These are phyloP conservation scores for Papilio helenus DNA, from an alignment of 1,140 invertebrate genomes.

Conservation along the genomic window DNA sequence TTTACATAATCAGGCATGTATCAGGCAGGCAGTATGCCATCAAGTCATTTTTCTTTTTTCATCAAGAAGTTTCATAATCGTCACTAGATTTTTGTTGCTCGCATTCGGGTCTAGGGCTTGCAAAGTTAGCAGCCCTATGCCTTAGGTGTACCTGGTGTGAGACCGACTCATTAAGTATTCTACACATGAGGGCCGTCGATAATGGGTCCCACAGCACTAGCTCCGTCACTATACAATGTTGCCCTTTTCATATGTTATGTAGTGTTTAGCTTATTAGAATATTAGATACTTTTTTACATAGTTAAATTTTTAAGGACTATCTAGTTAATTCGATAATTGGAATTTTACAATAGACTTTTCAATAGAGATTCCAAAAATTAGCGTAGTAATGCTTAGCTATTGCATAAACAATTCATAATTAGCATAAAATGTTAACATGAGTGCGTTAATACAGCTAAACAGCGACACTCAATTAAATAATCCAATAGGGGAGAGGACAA, in stretches of 20 bases:
- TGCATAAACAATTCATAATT: background rate
- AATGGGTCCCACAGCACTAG: constrained; percentile 41
- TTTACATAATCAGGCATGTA: background rate
- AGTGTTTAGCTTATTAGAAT: background rate
- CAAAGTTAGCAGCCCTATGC: background rate
- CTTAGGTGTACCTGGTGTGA: background rate
- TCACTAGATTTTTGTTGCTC: background rate
- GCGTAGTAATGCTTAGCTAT: background rate
- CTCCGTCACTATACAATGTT: background rate
- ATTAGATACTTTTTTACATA: background rate
- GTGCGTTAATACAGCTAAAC: constrained; percentile 50
- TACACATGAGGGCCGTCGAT: constrained; percentile 52
- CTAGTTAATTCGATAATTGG: no score
- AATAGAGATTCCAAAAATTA: background rate
- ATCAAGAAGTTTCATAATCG: no score
- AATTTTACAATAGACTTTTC: no score
- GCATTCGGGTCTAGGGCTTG: background rate
- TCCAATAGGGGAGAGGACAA: constrained; percentile 41
- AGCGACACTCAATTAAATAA: constrained; percentile 57
- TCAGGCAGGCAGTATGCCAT: background rate
- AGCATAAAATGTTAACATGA: constrained; percentile 50
- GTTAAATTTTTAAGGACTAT: background rate
- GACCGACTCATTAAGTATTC: constrained; percentile 73
- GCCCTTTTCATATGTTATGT: background rate
- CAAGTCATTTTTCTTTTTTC: no score